Evolutionary conservation across 2,113 vertebrate genomes (phyloP).

Genomic region (Pachypanchax playfairii): DNA sequence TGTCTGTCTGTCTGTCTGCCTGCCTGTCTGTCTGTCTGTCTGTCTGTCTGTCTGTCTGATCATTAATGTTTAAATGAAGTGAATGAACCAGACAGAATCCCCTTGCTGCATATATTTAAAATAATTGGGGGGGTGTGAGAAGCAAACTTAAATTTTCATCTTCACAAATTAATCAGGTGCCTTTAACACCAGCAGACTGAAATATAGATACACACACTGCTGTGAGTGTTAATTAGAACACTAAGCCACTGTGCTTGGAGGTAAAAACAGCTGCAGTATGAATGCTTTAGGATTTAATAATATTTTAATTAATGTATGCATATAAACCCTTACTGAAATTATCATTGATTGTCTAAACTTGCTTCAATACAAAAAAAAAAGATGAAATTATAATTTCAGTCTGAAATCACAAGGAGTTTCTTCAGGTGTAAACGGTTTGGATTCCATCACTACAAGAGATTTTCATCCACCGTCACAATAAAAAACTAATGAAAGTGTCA

Average conservation of each 20-base stretch:
- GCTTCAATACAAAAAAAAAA: no score
- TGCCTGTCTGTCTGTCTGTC: no score
- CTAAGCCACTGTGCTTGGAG: conserved; percentile 31
- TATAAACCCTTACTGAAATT: background rate
- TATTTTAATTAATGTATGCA: conserved; percentile 13
- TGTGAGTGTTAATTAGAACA: conserved; percentile 65
- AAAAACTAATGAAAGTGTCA: no score
- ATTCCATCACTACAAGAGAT: no score
- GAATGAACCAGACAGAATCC: conserved; percentile 39
- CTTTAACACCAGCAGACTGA: conserved; percentile 48
- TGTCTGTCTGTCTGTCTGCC: no score
- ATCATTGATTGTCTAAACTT: no score
- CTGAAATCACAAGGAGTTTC: no score
- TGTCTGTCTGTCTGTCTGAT: conserved; percentile 1
- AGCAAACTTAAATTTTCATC: conserved; percentile 70
- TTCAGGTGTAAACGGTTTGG: no score
- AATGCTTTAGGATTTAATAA: conserved; percentile 14
- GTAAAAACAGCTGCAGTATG: conserved; percentile 35
- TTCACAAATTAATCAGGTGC: conserved; percentile 68
- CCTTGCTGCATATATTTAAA: conserved; percentile 74
- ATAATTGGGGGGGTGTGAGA: conserved; percentile 71
- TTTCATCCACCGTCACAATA: no score
- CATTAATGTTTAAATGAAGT: conserved; percentile 45
- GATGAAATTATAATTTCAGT: no score
- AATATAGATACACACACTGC: conserved; percentile 20